A percentile compares a stretch with the other conserved stretches of the same genome.
Evolutionary conservation across 2,888 invertebrate genomes (phyloP).

Genomic region (Eupithecia centaureata): DNA sequence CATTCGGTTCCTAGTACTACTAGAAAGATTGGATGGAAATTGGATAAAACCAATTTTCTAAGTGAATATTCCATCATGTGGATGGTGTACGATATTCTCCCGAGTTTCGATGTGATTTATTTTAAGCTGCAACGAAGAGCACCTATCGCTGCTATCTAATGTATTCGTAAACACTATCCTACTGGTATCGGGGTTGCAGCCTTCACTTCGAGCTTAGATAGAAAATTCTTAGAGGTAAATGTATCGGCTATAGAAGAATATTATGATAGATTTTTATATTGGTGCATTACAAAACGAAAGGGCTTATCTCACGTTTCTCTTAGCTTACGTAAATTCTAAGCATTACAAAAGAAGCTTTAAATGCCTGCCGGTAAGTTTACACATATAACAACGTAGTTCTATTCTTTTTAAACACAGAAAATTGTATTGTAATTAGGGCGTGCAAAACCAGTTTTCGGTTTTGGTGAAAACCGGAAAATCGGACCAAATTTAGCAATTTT

Average conservation of each 20-base stretch:
- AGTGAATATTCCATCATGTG: background rate
- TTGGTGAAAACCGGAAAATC: too few relatives aligned
- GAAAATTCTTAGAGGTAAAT: background rate
- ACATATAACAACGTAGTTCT: too few relatives aligned
- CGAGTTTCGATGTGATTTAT: conserved; percentile 29
- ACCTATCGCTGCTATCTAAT: conserved; percentile 26
- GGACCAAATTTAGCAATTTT: too few relatives aligned
- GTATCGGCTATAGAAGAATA: background rate
- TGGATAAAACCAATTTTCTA: background rate
- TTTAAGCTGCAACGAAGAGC: conserved; percentile 26
- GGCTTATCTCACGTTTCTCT: background rate
- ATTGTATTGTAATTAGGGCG: too few relatives aligned
- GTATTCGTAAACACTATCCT: conserved; percentile 32
- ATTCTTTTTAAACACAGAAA: too few relatives aligned
- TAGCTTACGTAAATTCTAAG: background rate
- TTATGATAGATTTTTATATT: background rate
- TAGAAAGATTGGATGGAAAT: background rate
- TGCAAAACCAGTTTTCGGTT: too few relatives aligned
- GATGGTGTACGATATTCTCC: background rate
- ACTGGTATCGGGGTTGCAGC: conserved; percentile 6
- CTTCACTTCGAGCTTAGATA: background rate
- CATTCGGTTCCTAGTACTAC: background rate
- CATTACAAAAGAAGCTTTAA: background rate
- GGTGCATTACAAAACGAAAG: background rate
- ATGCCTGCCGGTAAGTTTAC: background rate